Percentiles rank a stretch among this genome's conserved stretches.
These are phyloP conservation scores for Sebastes wilsoni DNA, from an alignment of 2,797 vertebrate genomes.

Conservation along the genomic window DNA sequence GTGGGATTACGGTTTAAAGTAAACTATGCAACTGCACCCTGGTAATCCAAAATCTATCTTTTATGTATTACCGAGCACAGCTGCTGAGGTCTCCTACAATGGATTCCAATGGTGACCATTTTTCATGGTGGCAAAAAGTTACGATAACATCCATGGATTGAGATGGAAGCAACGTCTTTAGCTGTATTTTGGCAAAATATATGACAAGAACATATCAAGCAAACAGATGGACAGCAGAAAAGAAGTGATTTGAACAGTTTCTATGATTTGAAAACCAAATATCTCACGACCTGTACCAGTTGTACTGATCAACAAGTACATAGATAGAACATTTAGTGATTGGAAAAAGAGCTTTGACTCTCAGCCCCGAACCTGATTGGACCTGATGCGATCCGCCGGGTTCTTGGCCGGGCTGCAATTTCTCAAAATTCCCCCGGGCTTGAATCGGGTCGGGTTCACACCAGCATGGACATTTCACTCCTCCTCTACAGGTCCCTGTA, in stretches of 20 bases:
- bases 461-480: no score
- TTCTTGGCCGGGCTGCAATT: no score
- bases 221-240: neutral
- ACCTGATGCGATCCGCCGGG: neutral
- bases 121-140: neutral
- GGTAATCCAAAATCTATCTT: conserved; percentile 7
- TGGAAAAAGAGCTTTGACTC: neutral
- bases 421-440: no score
- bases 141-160: neutral
- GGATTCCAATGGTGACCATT: neutral
- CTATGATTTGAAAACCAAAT: neutral
- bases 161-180: neutral
- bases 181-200: neutral
- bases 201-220: neutral
- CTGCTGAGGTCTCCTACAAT: neutral
- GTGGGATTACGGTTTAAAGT: neutral
- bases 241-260: neutral
- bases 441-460: no score
- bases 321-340: neutral
- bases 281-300: neutral
- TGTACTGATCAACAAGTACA: neutral
- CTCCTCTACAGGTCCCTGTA: no score
- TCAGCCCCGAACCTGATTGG: neutral
- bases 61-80: neutral
- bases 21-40: neutral